Percentiles rank a stretch among this genome's conserved stretches.
These are phyloP conservation scores for Grammomys dolichurus DNA, from an alignment of 2,113 vertebrate genomes.

Conservation along the genomic window DNA sequence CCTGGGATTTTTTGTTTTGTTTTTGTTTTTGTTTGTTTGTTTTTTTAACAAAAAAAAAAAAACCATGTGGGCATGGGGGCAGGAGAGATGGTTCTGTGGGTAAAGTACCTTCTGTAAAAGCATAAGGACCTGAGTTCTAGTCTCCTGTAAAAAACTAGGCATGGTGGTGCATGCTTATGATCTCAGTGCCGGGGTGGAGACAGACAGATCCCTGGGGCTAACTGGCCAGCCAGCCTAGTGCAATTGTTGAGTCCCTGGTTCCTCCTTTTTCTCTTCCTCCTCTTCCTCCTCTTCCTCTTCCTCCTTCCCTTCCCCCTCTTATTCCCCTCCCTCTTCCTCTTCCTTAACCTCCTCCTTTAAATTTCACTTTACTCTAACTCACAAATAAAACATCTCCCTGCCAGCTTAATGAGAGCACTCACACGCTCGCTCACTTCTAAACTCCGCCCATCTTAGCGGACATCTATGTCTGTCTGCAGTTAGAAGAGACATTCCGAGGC, in stretches of 20 bases:
- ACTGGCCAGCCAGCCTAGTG: not conserved
- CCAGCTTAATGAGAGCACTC: not conserved
- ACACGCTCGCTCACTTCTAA: not conserved
- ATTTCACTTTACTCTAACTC: not conserved
- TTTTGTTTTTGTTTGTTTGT: too few species aligned
- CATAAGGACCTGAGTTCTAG: not conserved
- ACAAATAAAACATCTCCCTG: not conserved
- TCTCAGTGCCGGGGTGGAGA: not conserved
- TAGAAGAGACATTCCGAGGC: not conserved
- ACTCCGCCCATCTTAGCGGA: not conserved
- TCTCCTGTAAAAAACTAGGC: not conserved
- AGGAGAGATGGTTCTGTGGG: not conserved
- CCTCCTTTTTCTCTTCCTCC: not conserved
- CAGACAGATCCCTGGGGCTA: not conserved
- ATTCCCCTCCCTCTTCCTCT: not conserved
- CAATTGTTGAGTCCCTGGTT: not conserved
- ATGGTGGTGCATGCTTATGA: not conserved
- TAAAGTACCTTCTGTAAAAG: not conserved
- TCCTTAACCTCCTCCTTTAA: not conserved
- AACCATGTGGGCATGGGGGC: not conserved
- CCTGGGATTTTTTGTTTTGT: not conserved
- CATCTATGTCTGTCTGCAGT: not conserved
- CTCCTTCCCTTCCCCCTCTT: not conserved
- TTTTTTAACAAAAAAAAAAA: not conserved
- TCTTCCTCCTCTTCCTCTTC: not conserved